Conservation (phyloP, 2,888 invertebrate genomes). For the Pristionchus arcanus region DNA sequence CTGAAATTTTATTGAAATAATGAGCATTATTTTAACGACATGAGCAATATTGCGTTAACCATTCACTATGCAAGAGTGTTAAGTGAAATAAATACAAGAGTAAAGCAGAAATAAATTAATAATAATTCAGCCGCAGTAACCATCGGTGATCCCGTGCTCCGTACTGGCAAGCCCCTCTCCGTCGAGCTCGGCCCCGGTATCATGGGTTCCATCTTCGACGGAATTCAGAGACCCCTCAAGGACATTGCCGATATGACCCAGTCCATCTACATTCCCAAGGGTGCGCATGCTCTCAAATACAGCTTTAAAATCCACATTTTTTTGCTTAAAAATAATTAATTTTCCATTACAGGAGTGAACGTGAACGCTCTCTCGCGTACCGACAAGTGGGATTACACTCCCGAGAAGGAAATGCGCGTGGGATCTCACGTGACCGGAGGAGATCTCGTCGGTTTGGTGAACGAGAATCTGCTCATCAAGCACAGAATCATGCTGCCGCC, state of each 20-base stretch:
- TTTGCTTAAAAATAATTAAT: background rate
- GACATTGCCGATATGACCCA: slow-evolving; percentile 94
- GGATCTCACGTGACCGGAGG: slow-evolving; percentile 98
- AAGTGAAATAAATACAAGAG: background rate
- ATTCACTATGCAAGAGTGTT: background rate
- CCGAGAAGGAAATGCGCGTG: slow-evolving; percentile 83
- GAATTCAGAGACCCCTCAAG: slow-evolving; percentile 97
- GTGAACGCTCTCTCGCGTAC: slow-evolving; percentile 91
- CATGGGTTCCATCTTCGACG: slow-evolving; percentile 99
- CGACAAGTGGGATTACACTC: slow-evolving; percentile 93
- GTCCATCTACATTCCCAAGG: slow-evolving; percentile 99
- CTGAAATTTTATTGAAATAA: too few relatives aligned
- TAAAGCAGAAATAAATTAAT: background rate
- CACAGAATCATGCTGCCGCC: slow-evolving; percentile 97
- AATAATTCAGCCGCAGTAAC: slow-evolving; percentile 91
- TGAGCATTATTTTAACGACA: too few relatives aligned
- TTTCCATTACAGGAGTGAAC: slow-evolving; percentile 84
- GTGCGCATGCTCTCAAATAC: slow-evolving; percentile 83
- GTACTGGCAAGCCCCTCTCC: slow-evolving; percentile 98
- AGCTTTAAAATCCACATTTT: background rate
- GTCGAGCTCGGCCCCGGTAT: slow-evolving; percentile 97
- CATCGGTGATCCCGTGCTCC: slow-evolving; percentile 97
- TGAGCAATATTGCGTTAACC: too few relatives aligned
- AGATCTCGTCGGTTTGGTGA: slow-evolving; percentile 95
- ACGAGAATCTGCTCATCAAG: slow-evolving; percentile 97